Evolutionary conservation across 2,888 invertebrate species (phyloP), one percentile per base, ranked within the genome.

Genomic region (Nematopogon swammerdamellus): DNA sequence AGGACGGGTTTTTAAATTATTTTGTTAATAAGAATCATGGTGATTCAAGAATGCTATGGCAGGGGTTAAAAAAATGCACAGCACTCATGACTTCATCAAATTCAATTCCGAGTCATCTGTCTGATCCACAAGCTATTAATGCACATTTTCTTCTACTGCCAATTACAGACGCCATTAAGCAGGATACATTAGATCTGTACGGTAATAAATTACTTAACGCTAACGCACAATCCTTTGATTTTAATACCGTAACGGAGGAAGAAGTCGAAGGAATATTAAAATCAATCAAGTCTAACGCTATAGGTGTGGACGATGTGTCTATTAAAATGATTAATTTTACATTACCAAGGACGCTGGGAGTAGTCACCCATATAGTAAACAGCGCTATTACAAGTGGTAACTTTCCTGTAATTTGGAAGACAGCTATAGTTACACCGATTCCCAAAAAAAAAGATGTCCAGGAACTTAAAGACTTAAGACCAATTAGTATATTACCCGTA

Each of bases 361-460:
- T 36, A 8, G 3, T 36, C 4, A 36, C 36, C 8, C n/a, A 36
- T 36, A 36, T 36, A 14, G 11, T 36, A 3, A 36, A 53, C 51
- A 4, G 10, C 1, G 54, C 54, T 1, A 51, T 54, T n/a, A 1
- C 2, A 5, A 45, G 53, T 1, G 4, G n/a, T 14, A 25, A 16
- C 6, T 59, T 57, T 50, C 60, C 59, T 8, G 47, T 44, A 1
- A 8, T 19, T 6, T 60, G 60, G 59, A 60, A 61, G 47, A 47
- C 18, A n/a, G 58, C 61, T 0, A 1, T 59, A 1, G 46, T 61
- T 2, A 49, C 36, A 6, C 59, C 60, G 0, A 45, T 60, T 0
- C 58, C 57, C 0, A 63, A 63, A 52, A 52, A 46, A 19, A 30
- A 47, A 11, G 18, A 42, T 18, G 55, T 57, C 1, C 36, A 43